Base-by-base conservation (phyloP, 1,140 invertebrate genomes). In the Neotoxoptera formosana region DNA sequence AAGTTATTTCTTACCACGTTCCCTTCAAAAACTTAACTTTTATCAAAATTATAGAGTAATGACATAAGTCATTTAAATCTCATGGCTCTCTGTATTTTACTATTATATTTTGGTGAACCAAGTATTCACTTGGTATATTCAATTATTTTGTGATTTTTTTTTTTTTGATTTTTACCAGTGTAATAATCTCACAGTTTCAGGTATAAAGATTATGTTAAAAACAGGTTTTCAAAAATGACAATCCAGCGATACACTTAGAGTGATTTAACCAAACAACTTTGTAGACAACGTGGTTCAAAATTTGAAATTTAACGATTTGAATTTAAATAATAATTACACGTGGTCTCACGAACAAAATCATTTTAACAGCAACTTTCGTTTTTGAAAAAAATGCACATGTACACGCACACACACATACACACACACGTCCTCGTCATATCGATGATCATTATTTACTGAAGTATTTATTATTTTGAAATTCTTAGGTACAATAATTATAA, bases 171-270 rank as follows among this genome's bases (percentile, higher is more conserved):
- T 23, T 67, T 90, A 76, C 45, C 11, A 30, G 23, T 30, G 30
- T n/a, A 76, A 25, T 45, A 90, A 76, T 67, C 25, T 90, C 23
- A 90, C 89, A n/a, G 60, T 76, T 14, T n/a, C n/a, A 67, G 36
- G 9, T 41, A 45, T 86, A 67, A 76, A 90, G 60, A 91, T 91
- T 81, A 76, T 48, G 90, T 81, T 47, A 25, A 76, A 76, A 91
- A 91, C 60, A 76, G 90, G 90, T 91, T 91, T 81, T 20, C 88
- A 45, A 91, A 91, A 91, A 91, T 23, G 20, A 47, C 56, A 81
- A 91, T 91, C 45, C 25, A 9, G 30, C 41, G 60, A 81, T 81
- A 45, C 45, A 34, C 30, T 47, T 81, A 9, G 6, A 48, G 47
- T 34, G 47, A 47, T 21, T 51, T 51, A 51, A 88, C 45, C 47